Evolutionary conservation across 2,888 invertebrate species (phyloP), one percentile per base, ranked within the genome.

Genomic region (Bibio marci): DNA sequence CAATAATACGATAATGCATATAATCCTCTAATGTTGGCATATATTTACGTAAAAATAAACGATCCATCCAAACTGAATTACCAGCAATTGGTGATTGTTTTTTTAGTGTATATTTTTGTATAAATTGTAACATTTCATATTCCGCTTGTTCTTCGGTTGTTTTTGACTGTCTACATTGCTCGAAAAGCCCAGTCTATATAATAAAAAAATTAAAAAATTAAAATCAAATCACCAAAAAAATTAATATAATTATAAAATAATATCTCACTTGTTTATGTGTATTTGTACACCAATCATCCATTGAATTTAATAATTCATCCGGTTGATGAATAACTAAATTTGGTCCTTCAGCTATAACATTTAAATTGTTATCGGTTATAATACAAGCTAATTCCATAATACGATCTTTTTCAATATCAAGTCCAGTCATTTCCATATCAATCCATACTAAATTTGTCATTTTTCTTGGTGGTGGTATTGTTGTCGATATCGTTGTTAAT

Each of bases 331-430:
- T 76, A 2, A 88, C 66, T 33, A 90, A 56, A 49, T 77, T 66
- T 1, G 85, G 82, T 6, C 80, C 79, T 53, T 73, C 73, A 3
- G 80, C 82, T 28, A 87, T 59, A 8, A 85, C 56, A 48, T 85
- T 77, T 13, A 92, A 62, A 38, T 87, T 55, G 11, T 68, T 64
- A 55, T 94, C 87, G 0, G 95, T 95, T 39, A 97, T 69, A 25
- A 95, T 54, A 55, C 88, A 86, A 0, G 90, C 85, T 40, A 92
- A 72, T 67, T 97, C 95, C 51, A 97, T 58, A 39, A 97, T 83
- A 45, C 76, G 71, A 52, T 88, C 80, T 38, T 62, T 73, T 0
- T 77, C 66, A 35, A 80, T 56, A 54, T 92, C 71, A 13, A 95
- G 61, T 0, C 95, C 95, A 8, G 91, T 87, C 90, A 97, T 87